phyloP scores from a whole-genome alignment of 2,797 vertebrate species.

The Ceyx erithaca region DNA sequence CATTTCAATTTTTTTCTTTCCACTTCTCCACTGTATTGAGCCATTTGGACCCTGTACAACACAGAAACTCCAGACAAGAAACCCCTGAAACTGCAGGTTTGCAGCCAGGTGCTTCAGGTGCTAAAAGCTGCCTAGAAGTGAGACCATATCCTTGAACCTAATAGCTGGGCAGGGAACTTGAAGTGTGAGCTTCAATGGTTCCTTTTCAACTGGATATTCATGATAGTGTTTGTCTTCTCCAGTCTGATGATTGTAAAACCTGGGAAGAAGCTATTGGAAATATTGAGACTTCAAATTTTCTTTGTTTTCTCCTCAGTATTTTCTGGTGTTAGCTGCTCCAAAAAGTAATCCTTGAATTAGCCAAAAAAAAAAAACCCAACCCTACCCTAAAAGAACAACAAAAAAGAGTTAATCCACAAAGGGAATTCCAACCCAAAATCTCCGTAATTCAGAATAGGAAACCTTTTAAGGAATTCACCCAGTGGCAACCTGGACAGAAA shows the following conservation, averaged over 20 bases:
- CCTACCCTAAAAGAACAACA: too few species aligned
- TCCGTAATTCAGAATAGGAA: neutral
- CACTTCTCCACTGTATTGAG: neutral
- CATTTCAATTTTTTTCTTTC: neutral
- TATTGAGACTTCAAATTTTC: neutral
- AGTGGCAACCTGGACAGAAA: neutral
- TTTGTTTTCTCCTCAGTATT: neutral
- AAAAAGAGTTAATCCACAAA: neutral
- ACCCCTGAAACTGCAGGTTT: neutral
- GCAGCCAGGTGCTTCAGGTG: neutral
- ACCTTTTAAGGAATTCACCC: neutral
- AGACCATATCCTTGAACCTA: neutral
- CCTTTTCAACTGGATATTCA: neutral
- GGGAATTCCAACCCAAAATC: neutral
- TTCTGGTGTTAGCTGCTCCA: neutral
- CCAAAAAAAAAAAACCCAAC: too few species aligned
- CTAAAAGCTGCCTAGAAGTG: neutral
- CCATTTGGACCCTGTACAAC: neutral
- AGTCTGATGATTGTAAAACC: neutral
- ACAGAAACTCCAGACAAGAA: neutral
- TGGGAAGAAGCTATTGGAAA: neutral
- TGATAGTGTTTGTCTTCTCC: neutral
- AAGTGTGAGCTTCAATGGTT: neutral
- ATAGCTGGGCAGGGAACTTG: neutral
- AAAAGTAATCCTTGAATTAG: neutral